A percentile compares a stretch with the other conserved stretches of the same genome.
These are phyloP conservation scores for Silurus lanzhouensis DNA, from an alignment of 2,797 vertebrate genomes.

Conservation along the genomic window DNA sequence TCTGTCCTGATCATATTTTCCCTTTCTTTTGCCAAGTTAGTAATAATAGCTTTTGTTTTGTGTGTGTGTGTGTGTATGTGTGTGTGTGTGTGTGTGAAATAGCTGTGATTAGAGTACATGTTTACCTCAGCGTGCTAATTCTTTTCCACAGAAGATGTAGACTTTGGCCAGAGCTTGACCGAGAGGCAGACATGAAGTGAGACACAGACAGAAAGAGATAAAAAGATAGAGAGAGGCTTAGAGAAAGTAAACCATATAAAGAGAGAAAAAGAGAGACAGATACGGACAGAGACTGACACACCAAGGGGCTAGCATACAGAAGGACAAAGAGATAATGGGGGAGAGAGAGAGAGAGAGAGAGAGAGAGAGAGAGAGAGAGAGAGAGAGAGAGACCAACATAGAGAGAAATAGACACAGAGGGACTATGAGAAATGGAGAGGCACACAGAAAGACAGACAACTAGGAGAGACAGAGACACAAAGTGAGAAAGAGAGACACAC, in stretches of 20 bases:
- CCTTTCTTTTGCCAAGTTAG: slow-evolving; percentile 1
- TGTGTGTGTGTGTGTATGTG: not conserved
- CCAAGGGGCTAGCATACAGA: too few species aligned
- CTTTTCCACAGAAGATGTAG: not conserved
- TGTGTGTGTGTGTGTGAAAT: slow-evolving; percentile 22
- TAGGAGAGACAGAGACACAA: not conserved
- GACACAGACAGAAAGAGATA: not conserved
- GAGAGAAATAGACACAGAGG: too few species aligned
- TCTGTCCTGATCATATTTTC: not conserved
- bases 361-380: not conserved
- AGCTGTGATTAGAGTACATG: not conserved
- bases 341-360: not conserved
- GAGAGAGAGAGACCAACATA: not conserved
- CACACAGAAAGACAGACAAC: too few species aligned
- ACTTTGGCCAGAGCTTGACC: not conserved
- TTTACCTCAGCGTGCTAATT: slow-evolving; percentile 13
- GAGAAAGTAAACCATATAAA: not conserved
- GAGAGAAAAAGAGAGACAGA: not conserved
- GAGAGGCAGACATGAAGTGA: not conserved
- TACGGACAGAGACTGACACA: not conserved
- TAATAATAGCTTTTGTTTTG: slow-evolving; percentile 16
- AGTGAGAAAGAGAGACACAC: not conserved
- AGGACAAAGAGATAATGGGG: not conserved
- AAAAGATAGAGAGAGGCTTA: not conserved
- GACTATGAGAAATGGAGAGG: not conserved